A percentile compares a stretch with the other conserved stretches of the same genome.
Conservation (phyloP, 2,113 vertebrate species). For the Piprites chloris region DNA sequence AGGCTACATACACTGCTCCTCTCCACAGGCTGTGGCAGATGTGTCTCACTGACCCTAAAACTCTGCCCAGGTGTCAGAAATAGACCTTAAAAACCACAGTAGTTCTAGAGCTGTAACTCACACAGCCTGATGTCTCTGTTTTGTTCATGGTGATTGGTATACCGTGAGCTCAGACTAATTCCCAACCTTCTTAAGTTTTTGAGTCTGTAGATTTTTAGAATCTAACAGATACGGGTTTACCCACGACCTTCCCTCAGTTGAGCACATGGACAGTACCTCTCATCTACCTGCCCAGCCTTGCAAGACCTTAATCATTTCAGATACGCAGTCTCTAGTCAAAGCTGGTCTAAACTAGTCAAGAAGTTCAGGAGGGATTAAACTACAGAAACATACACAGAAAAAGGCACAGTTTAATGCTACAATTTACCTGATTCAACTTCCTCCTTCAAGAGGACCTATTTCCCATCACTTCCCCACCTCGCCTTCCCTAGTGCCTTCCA, state of each 20-base stretch:
- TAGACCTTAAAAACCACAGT: neutral
- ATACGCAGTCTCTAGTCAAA: neutral
- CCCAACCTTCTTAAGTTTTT: neutral
- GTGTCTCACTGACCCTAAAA: neutral
- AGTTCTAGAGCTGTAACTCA: neutral
- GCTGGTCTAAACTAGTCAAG: neutral
- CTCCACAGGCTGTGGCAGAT: neutral
- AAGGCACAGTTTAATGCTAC: neutral
- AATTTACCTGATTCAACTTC: neutral
- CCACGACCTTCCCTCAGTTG: neutral
- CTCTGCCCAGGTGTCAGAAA: neutral
- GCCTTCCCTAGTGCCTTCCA: neutral
- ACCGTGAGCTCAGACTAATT: neutral
- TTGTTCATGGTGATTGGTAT: neutral
- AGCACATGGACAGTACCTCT: neutral
- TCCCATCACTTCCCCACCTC: neutral
- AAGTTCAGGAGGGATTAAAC: neutral
- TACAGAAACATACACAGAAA: neutral
- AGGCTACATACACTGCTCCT: neutral
- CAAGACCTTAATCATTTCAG: neutral
- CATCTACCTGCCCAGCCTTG: neutral
- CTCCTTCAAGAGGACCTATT: neutral
- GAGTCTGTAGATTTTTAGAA: neutral
- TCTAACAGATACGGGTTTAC: fast-evolving
- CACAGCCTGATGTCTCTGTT: neutral